Base-by-base conservation (phyloP, 2,113 vertebrate species). In the Chascanopsetta lugubris region DNA sequence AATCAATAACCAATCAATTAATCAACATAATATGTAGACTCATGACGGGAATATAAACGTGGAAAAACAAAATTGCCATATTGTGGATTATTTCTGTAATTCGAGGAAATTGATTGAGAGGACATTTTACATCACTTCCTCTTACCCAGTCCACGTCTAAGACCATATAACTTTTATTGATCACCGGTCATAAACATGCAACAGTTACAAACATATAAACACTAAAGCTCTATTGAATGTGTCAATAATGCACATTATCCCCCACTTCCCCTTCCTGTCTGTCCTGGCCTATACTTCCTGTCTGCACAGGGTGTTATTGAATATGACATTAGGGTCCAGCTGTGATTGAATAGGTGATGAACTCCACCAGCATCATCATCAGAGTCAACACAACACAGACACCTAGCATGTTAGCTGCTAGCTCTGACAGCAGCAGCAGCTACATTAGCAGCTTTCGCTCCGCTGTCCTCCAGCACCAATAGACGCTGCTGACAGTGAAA, bases 191-290 rank as follows among this genome's bases (percentile, higher is more conserved):
- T 42, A 6, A 38, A 17, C 34, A 38, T 6, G 12, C 12, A 38
- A 38, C 38, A 18, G 38, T 27, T 8, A 18, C 29, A 61, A 72
- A 36, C n/a, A 68, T 43, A 61, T 47, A 40, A 51, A 51, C 22
- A 55, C 32, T 20, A 45, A 27, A 1, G 8, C 6, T 15, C 1
- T 54, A 49, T n/a, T 42, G 13, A 2, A 38, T 47, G 11, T 32
- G 24, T 40, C 6, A 55, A 18, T 36, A 11, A 20, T 17, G n/a
- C 5, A 22, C 51, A 38, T 49, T 29, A 40, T 18, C 50, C 54
- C 49, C 49, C 21, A 18, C 12, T 8, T 13, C 3, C 3, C 58
- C 27, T n/a, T 27, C 32, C 13, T 50, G 22, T 42, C 42, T 54
- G 29, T 17, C 30, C 30, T 38, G 48, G 55, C 13, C 48, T 24